phyloP scores from a whole-genome alignment of 1,140 invertebrate genomes.

The Brachionus manjavacas region DNA sequence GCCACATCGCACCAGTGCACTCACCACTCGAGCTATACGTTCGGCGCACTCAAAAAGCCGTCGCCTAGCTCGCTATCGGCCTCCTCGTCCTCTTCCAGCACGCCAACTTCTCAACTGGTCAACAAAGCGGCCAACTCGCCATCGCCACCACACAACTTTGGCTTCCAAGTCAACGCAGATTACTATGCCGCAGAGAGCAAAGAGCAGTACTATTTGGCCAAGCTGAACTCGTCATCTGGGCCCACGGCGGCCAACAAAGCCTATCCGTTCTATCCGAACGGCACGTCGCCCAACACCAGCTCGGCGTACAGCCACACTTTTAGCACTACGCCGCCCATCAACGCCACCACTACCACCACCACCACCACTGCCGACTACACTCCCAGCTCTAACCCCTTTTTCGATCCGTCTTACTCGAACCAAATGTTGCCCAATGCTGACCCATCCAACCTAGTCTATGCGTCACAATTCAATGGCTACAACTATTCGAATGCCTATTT shows the following conservation, averaged over 20 bases:
- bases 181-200: not conserved
- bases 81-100: not conserved
- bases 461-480: not conserved
- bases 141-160: not conserved
- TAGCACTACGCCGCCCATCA: not conserved
- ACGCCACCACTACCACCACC: not conserved
- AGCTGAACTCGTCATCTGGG: not conserved
- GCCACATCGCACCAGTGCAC: not conserved
- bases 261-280: conserved; percentile 2
- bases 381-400: not conserved
- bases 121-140: not conserved
- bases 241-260: not conserved
- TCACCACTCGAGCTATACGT: conserved; percentile 27
- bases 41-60: not conserved
- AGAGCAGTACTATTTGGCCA: not conserved
- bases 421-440: not conserved
- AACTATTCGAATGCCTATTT: conserved; percentile 11
- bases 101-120: not conserved
- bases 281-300: not conserved
- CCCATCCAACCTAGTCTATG: not conserved
- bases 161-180: not conserved
- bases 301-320: not conserved
- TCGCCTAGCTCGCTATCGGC: not conserved
- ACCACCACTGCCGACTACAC: not conserved
- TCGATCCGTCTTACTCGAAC: not conserved